These are phyloP conservation scores for Micrasema longulum DNA, from an alignment of 1,140 invertebrate genomes.

Conservation along the genomic window DNA sequence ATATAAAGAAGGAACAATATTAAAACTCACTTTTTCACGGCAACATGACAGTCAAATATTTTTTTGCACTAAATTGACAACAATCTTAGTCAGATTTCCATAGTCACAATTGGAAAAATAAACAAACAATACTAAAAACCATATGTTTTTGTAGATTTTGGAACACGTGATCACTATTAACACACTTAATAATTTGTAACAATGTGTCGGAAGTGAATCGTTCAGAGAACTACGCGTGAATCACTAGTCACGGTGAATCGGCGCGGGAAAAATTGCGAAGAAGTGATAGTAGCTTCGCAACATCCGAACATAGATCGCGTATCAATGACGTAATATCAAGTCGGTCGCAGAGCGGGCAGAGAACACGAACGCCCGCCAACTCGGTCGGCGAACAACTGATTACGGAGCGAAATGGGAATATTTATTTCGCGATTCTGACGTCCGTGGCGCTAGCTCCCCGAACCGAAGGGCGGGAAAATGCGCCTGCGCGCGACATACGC, in stretches of 20 bases:
- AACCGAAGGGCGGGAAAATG: not conserved
- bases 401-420: slow-evolving; percentile 22
- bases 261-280: slow-evolving; percentile 6
- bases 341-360: too few relatives aligned
- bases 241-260: not conserved
- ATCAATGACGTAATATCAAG: slow-evolving; percentile 34
- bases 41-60: not conserved
- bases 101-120: slow-evolving; percentile 11
- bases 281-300: not conserved
- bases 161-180: not conserved
- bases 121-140: slow-evolving; percentile 24
- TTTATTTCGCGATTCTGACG: slow-evolving; percentile 14
- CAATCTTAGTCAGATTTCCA: slow-evolving; percentile 11
- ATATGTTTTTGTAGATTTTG: slow-evolving; percentile 11
- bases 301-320: slow-evolving; percentile 26
- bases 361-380: slow-evolving; percentile 11
- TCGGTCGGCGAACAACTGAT: slow-evolving; percentile 35
- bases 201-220: not conserved
- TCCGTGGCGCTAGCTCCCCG: slow-evolving; percentile 16
- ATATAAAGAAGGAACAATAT: too few relatives aligned
- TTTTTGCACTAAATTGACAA: not conserved
- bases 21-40: slow-evolving; percentile 20
- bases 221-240: slow-evolving; percentile 2
- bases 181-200: not conserved
- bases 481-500: slow-evolving; percentile 28